These are phyloP conservation scores for Coptodon rendalli DNA, from an alignment of 2,113 vertebrate genomes.

Conservation along the genomic window DNA sequence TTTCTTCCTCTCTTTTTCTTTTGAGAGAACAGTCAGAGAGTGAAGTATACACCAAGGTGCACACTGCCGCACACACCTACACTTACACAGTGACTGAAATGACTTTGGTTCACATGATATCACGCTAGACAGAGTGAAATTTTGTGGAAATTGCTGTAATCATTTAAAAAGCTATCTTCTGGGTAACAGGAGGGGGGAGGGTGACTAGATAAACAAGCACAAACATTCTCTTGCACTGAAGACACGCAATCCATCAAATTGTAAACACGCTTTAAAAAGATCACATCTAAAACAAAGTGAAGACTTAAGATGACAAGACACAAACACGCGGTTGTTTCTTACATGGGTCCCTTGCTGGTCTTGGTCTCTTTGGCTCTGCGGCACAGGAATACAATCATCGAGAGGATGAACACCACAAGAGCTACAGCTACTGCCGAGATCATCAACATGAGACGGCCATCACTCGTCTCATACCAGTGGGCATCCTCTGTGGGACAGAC, in stretches of 20 bases:
- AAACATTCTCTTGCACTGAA: not conserved
- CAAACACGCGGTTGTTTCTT: constrained; percentile 18
- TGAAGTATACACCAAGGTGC: not conserved
- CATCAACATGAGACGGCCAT: constrained; percentile 51
- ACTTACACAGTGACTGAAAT: constrained; percentile 2
- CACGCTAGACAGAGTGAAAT: constrained; percentile 44
- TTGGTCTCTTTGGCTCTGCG: constrained; percentile 44
- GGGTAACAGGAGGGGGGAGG: constrained; percentile 6
- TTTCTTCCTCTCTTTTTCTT: not conserved
- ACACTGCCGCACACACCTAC: not conserved
- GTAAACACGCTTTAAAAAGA: constrained; percentile 5
- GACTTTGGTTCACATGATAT: constrained; percentile 19
- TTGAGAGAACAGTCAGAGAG: not conserved
- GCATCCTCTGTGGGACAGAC: constrained; percentile 55
- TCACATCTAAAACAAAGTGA: not conserved
- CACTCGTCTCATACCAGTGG: constrained; percentile 60
- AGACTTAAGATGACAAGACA: not conserved
- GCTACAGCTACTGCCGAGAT: not conserved
- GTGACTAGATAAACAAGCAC: not conserved
- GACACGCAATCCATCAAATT: not conserved
- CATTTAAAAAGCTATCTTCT: constrained; percentile 17
- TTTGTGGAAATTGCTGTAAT: constrained; percentile 33
- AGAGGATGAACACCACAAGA: constrained; percentile 49
- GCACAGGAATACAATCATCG: constrained; percentile 53
- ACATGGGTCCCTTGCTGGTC: constrained; percentile 73